These are phyloP conservation scores for Ormyrus nitidulus DNA, from an alignment of 2,888 invertebrate species.

Conservation along the genomic window DNA sequence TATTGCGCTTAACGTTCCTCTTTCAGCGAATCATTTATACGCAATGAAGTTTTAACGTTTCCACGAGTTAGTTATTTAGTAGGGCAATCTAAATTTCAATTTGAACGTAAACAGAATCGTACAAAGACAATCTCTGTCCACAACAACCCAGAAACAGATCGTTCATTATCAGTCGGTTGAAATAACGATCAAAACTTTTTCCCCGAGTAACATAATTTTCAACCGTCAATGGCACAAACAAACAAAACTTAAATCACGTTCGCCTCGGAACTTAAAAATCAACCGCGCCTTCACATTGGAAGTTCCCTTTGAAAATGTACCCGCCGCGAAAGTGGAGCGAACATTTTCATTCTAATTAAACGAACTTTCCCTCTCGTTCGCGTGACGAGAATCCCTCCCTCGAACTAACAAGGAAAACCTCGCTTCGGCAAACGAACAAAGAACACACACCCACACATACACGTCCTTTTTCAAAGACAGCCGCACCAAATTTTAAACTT, in stretches of 20 bases:
- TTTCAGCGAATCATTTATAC: no score
- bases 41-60: no score
- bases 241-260: neutral
- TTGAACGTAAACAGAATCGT: no score
- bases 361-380: slow-evolving; percentile 44
- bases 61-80: no score
- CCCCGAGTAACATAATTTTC: slow-evolving; percentile 6
- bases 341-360: slow-evolving; percentile 48
- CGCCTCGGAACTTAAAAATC: slow-evolving; percentile 4
- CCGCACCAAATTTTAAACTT: neutral
- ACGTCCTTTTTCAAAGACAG: neutral
- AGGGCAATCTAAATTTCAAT: no score
- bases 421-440: neutral
- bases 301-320: slow-evolving; percentile 20
- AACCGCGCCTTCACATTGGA: slow-evolving; percentile 8
- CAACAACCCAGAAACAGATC: no score
- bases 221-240: neutral
- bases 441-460: neutral
- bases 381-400: slow-evolving; percentile 26
- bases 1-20: no score
- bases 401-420: no score
- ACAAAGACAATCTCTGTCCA: no score
- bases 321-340: slow-evolving; percentile 40
- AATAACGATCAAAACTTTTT: no score
- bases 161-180: no score